Percentiles rank a stretch among this genome's conserved stretches.
Conservation (phyloP, 2,113 vertebrate species). For the Tor tambroides region DNA sequence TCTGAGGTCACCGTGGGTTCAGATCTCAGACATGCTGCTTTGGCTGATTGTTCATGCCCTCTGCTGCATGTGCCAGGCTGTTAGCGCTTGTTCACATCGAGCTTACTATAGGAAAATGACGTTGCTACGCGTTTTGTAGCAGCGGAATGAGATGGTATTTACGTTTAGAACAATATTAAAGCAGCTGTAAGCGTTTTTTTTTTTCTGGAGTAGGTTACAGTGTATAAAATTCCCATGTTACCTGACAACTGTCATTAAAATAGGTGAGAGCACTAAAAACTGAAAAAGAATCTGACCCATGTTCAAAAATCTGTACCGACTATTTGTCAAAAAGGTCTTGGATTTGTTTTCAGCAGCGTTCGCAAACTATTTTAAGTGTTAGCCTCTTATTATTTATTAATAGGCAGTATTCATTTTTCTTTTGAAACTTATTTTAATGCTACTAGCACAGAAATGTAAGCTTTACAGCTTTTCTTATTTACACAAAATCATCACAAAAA, state of each 20-base stretch:
- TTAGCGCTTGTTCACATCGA: background rate
- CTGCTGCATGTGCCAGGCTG: background rate
- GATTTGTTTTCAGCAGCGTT: no score
- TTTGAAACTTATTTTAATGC: no score
- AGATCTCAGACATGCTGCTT: background rate
- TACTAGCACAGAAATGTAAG: no score
- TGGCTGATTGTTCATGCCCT: background rate
- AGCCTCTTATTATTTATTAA: no score
- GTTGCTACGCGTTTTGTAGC: slow-evolving; percentile 1
- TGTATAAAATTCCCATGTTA: background rate
- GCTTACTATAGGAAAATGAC: slow-evolving; percentile 47
- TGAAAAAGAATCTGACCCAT: background rate
- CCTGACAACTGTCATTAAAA: background rate
- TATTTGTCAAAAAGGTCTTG: no score
- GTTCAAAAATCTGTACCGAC: no score
- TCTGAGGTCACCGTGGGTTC: background rate
- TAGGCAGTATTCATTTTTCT: no score
- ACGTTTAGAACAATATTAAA: slow-evolving; percentile 3
- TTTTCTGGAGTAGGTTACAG: background rate
- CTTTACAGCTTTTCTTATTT: no score
- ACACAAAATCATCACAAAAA: no score
- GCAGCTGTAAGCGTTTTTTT: no score
- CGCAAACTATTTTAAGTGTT: no score
- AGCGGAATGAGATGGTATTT: background rate
- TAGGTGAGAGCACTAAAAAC: no score